Conservation (phyloP, 2,113 vertebrate species). For the Nibea albiflora region DNA sequence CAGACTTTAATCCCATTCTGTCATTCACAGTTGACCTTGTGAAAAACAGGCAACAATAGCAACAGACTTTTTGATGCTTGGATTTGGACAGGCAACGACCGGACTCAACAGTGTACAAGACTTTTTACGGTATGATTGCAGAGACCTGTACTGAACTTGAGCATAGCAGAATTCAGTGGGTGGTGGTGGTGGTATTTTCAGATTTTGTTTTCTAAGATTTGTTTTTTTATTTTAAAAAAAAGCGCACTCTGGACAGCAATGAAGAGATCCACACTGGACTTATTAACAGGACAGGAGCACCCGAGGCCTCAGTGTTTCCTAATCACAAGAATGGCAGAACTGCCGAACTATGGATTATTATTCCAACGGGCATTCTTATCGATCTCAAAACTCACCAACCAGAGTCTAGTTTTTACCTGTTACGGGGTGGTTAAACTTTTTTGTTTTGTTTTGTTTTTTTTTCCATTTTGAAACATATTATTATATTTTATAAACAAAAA, state of each 20-base stretch:
- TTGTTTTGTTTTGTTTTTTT: slow-evolving; percentile 65
- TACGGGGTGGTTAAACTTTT: slow-evolving; percentile 74
- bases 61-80: slow-evolving; percentile 65
- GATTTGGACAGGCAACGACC: slow-evolving; percentile 65
- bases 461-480: slow-evolving; percentile 80
- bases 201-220: slow-evolving; percentile 48
- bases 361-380: slow-evolving; percentile 82
- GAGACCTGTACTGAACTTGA: slow-evolving; percentile 72
- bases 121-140: slow-evolving; percentile 49
- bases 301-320: slow-evolving; percentile 70
- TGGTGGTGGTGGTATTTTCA: slow-evolving; percentile 72
- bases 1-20: slow-evolving; percentile 66
- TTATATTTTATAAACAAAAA: slow-evolving; percentile 82
- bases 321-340: slow-evolving; percentile 60
- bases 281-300: slow-evolving; percentile 65
- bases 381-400: slow-evolving; percentile 77
- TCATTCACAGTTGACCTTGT: slow-evolving; percentile 64
- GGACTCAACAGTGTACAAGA: slow-evolving; percentile 69
- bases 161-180: slow-evolving; percentile 77
- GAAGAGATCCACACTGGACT: slow-evolving; percentile 79
- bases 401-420: slow-evolving; percentile 77
- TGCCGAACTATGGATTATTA: slow-evolving; percentile 75
- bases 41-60: slow-evolving; percentile 63
- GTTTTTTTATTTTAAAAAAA: slow-evolving; percentile 39
- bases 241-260: slow-evolving; percentile 77